Evolutionary conservation across 2,797 vertebrate genomes (phyloP), one percentile per base, ranked within the genome.

Genomic region (Nannoperca obscura): DNA sequence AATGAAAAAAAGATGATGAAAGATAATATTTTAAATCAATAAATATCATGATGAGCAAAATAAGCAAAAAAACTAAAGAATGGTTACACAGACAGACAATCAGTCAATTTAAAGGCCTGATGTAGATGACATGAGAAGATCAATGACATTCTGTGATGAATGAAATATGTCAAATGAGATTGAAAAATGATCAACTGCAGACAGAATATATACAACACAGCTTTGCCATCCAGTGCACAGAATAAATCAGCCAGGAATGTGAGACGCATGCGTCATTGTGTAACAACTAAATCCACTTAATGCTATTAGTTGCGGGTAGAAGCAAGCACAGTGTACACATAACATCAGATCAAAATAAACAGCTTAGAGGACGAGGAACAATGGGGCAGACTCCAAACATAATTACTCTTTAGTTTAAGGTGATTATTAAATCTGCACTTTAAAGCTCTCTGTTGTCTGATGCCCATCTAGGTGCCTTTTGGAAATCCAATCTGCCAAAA

Each of bases 281-380:
- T 81, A 84, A 91, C 71, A 87, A 67, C 74, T 88, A 93, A 94
- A 92, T 92, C 85, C 83, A 85, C 61, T 81, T 92, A 94, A 94
- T 91, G 83, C 86, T 85, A 81, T 93, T 92, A 92, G 81, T 64
- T 74, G 73, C 32, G 58, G 65, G 59, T 42, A 65, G 71, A 17
- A 65, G 57, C 49, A 44, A 52, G 70, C 63, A 75, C 68, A 74
- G 44, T 22, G 75, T 42, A 69, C 74, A 81, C 59, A 27, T 62
- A 54, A 75, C 55, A 60, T 63, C 66, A 63, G 73, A 67, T 73
- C 30, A 63, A 80, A 85, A 90, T 71, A 85, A 88, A 88, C 58
- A 76, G 72, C 75, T 85, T 68, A 57, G n/a, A 58, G 27, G 58
- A 7, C 6, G 12, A 75, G 58, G 61, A 90, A 86, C 83, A 90